Evolutionary conservation across 2,888 invertebrate genomes (phyloP), one percentile per base, ranked within the genome.

Genomic region (Luperina testacea): DNA sequence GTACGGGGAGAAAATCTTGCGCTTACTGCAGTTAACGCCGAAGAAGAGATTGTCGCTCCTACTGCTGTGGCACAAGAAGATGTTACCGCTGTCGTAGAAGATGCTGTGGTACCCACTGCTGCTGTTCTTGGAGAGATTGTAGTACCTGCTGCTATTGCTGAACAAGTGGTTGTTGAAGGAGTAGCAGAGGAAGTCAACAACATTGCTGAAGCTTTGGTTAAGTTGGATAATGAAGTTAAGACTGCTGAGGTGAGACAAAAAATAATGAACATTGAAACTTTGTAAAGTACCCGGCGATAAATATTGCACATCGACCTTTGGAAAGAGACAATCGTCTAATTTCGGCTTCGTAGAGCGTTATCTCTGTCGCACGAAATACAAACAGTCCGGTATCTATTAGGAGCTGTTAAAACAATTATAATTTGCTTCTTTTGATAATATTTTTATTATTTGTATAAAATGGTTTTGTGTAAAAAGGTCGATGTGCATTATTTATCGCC

Each of bases 211-310:
- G 90, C 93, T 48, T 87, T 96, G 2, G 89, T 90, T 20, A 92
- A 90, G 76, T 89, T 96, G 83, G 95, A 95, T 69, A 93, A 92
- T 27, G 95, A 95, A 81, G 89, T 92, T 59, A 92, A 92, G 78
- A 85, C 91, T 86, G 84, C 91, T 86, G 93, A 96, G 95, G 96
- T 96, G 79, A 84, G 69, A 61, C 1, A 51, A 59, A 51, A 6
- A 7, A 51, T 42, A 15, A 45, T 20, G 1, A 48, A 76, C 5
- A 27, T 15, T 57, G n/a, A n/a, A 24, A 4, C 57, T 57, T n/a
- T 57, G 4, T n/a, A n/a, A n/a, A n/a, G n/a, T n/a, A n/a, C n/a
- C n/a, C n/a, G n/a, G n/a, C n/a, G n/a, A n/a, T n/a, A n/a, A n/a
- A n/a, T n/a, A n/a, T n/a, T n/a, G n/a, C n/a, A n/a, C n/a, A n/a